Evolutionary conservation across 1,140 invertebrate species (phyloP), one percentile per base, ranked within the genome.

Genomic region (Coboldia fuscipes): DNA sequence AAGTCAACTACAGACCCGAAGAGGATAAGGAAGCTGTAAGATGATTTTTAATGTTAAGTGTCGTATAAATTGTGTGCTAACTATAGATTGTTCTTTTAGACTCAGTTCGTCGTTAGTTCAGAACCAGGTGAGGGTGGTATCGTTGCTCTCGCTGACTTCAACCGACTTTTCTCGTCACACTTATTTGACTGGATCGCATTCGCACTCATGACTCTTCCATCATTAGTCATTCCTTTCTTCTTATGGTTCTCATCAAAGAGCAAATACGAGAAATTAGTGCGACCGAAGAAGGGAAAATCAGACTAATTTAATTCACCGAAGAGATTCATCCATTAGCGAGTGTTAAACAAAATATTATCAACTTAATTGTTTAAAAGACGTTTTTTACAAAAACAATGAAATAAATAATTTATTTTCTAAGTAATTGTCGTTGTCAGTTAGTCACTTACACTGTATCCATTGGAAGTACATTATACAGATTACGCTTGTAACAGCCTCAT

Each of bases 91-190:
- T 45, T 37, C 39, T 62, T 62, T 37, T 49, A 78, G 65, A 54
- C 80, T 20, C 75, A 90, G 66, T 64, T 80, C 55, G 80, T 83
- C 15, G 73, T 83, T 42, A 92, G 85, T 47, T 96, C 86, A 49
- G 84, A 94, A 47, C 93, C 92, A 37, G 94, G 94, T 42, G 85
- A 97, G 62, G 90, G 89, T 40, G 77, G 78, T 30, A 94, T 99
- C 56, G 83, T 94, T 41, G 78, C 86, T 15, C 86, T 82, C 60
- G 79, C 79, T 48, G 93, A 97, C 57, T 99, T 89, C 55, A 88
- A 97, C 56, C 85, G 92, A 54, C 86, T 89, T 53, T 99, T 97
- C 63, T 97, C 90, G 34, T 90, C 89, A 21, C 93, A 96, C 63
- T 76, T 89, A 48, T 79, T 92, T 35, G 90, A 97, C 55, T 99